Evolutionary conservation across 1,140 invertebrate genomes (phyloP).

Genomic region (Pogonomyrmex barbatus): DNA sequence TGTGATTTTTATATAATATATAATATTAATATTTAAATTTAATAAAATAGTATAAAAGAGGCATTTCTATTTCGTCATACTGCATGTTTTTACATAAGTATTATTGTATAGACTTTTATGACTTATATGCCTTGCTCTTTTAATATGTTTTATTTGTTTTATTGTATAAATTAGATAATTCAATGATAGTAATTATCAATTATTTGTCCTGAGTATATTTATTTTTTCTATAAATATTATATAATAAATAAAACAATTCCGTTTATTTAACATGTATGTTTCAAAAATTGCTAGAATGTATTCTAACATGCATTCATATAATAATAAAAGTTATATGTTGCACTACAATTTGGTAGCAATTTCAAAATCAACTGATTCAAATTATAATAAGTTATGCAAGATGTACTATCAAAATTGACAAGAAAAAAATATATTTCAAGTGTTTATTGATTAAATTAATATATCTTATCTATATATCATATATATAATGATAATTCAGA

Average conservation of each 20-base stretch:
- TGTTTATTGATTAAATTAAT: conserved; percentile 3
- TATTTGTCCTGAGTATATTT: conserved; percentile 46
- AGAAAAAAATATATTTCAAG: conserved; percentile 24
- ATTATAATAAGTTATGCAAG: neutral
- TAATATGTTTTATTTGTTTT: neutral
- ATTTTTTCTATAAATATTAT: conserved; percentile 9
- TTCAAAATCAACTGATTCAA: conserved; percentile 16
- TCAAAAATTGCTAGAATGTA: conserved; percentile 22
- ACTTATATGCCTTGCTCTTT: neutral
- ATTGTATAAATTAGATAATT: conserved; percentile 33
- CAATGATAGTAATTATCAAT: conserved; percentile 23
- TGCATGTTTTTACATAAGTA: conserved; percentile 32
- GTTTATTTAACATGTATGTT: conserved; percentile 30
- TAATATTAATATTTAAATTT: conserved; percentile 52
- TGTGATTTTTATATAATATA: conserved; percentile 25
- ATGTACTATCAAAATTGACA: conserved; percentile 20
- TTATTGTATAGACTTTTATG: neutral
- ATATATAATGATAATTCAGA: conserved; percentile 14
- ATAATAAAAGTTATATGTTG: conserved; percentile 33
- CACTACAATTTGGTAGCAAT: conserved; percentile 28
- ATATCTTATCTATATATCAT: conserved; percentile 19
- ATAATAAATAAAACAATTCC: conserved; percentile 22
- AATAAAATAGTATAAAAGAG: conserved; percentile 73
- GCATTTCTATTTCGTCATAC: conserved; percentile 30
- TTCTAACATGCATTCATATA: conserved; percentile 33